Evolutionary conservation across 2,888 invertebrate genomes (phyloP), one percentile per base, ranked within the genome.

Genomic region (Cheilosia soror): DNA sequence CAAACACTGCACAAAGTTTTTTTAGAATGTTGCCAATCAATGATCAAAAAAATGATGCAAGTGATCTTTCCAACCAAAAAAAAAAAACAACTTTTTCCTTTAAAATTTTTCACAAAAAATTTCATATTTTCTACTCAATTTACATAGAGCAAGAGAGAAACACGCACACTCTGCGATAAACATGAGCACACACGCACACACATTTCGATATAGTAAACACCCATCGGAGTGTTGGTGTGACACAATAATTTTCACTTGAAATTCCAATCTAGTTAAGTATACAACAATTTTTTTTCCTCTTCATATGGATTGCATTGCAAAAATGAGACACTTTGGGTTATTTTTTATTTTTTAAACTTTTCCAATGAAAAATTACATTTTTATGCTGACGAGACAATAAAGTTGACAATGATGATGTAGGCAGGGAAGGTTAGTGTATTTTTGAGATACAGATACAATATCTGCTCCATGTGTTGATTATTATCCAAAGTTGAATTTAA

Each of bases 231-330:
- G 81, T 85, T 85, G 72, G 85, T 85, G 85, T 85, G 85, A 85
- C 85, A 85, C 85, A 85, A 85, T 85, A 85, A 85, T 85, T 85
- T 85, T 85, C 85, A 85, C 85, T 85, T 85, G 76, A 85, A 81
- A 85, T 85, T 85, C 85, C 85, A 85, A 85, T 85, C 85, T 85
- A 85, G 85, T 85, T 85, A 85, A 85, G 75, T 77, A 81, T 81
- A 85, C 85, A 83, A 83, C 40, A 55, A 42, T 80, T 69, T 80
- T 44, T 44, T 69, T 68, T 60, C 31, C 62, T 75, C 44, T 81
- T 40, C 60, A 75, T 44, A 57, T 55, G 47, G 49, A 66, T 72
- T 85, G 73, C 75, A 84, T 84, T 84, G 75, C 71, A 71, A 76
- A 63, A 65, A 66, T 53, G 55, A 81, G 73, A 66, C 58, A 73